Evolutionary conservation across 2,113 vertebrate genomes (phyloP), one percentile per base, ranked within the genome.

Genomic region (Emberiza fucata): DNA sequence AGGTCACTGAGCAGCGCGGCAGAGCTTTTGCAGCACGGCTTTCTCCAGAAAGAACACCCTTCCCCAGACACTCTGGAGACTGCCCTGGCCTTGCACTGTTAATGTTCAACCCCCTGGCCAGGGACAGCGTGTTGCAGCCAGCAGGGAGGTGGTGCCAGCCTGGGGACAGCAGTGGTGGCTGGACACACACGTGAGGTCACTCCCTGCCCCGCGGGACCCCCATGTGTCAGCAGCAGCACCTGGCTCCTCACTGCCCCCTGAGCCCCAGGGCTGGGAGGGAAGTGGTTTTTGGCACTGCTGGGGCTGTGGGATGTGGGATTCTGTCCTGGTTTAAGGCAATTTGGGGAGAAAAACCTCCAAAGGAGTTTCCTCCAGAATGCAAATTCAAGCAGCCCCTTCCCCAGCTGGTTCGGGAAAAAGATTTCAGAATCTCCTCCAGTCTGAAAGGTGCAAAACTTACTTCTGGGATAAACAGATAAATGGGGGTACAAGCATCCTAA

Each of bases 41-140:
- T 91, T 81, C 90, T 90, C 61, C 78, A 54, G 21, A 37, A 87
- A 75, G 7, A 29, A n/a, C 60, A 68, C 29, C 92, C 47, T 48
- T 83, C 37, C 39, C 45, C 1, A 47, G 50, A 14, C 47, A 19
- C 31, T 71, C 60, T 20, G 16, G 56, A 63, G 53, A 19, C 77
- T 64, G 57, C 11, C 9, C 92, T 79, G 90, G 87, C 94, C 90
- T 90, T 69, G 71, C 37, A 2, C 66, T 28, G 73, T 90, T 92
- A 94, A 90, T 29, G 66, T 88, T 94, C 82, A 95, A 93, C 21
- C 37, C 61, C 61, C 27, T 0, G 18, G 51, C 6, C 53, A 45
- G 84, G 65, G 73, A 64, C 53, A 64, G 65, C 12, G 0, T 3
- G 61, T 40, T 1, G 7, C 72, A 53, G 69, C 20, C 45, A 25